Percentiles rank a stretch among this genome's conserved stretches.
Conservation (phyloP, 1,140 invertebrate species). For the Chionoecetes opilio region DNA sequence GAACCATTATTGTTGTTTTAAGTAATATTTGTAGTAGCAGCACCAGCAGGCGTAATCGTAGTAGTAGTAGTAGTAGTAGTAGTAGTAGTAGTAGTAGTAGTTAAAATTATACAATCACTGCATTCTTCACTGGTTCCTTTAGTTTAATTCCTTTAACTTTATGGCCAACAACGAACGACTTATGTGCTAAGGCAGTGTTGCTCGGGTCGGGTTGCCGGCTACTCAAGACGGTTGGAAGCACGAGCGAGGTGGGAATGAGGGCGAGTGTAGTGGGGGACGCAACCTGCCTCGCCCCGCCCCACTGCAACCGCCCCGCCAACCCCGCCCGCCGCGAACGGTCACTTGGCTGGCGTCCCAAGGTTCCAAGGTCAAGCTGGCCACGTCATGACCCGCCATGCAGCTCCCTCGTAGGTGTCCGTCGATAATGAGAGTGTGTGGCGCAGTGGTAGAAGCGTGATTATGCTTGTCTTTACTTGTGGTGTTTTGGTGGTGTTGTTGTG, state of each 20-base stretch:
- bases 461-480: too few species aligned
- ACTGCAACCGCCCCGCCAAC: not conserved
- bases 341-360: constrained; percentile 7
- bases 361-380: not conserved
- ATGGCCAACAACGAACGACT: not conserved
- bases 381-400: not conserved
- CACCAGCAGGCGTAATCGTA: not conserved
- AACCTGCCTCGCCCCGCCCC: not conserved
- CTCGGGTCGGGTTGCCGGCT: not conserved
- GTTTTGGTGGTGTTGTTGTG: too few species aligned
- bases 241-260: too few species aligned
- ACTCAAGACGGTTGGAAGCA: not conserved
- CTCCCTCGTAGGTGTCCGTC: not conserved
- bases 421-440: not conserved
- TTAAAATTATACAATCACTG: too few species aligned
- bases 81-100: too few species aligned
- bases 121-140: not conserved
- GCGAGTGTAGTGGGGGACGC: not conserved
- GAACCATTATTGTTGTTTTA: not conserved
- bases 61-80: too few species aligned
- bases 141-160: too few species aligned
- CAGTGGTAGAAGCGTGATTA: not conserved
- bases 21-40: not conserved
- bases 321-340: not conserved
- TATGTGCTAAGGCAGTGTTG: not conserved